Base-by-base conservation (phyloP, 2,888 invertebrate species). In the Athrips mouffetella region DNA sequence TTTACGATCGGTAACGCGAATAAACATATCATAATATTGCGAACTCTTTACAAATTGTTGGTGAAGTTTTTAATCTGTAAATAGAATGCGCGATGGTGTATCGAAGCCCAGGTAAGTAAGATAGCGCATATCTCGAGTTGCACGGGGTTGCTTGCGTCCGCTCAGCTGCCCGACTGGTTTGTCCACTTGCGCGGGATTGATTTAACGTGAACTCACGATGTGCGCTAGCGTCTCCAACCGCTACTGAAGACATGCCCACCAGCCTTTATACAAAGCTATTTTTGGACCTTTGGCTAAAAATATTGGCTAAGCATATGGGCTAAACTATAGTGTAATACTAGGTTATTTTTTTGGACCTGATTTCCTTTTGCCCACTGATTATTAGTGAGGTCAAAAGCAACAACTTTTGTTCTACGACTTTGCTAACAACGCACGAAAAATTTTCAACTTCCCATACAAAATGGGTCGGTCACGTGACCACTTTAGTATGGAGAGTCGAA, bases 111-210 rank as follows among this genome's bases (percentile, higher is more conserved):
- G 23, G 45, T 45, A 18, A 16, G 45, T 45, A 35, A 31, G 45
- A 35, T 39, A 45, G 40, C 23, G 27, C 21, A 37, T 45, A 45
- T 51, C 31, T 49, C 18, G 33, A 33, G 35, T 35, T 47, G 51
- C 49, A 44, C 18, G 35, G 39, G 42, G 40, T 47, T 46, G 70
- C n/a, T n/a, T n/a, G 27, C 70, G 79, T 73, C 73, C 70, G 75
- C 73, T 73, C 85, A 85, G 88, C 86, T 87, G 88, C 85, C 79
- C 65, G 81, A 88, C 88, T 86, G 88, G 88, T 88, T 88, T 86
- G 82, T 81, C 88, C 86, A 86, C 88, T 86, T 82, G 85, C 67
- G 67, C 72, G 73, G 77, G 87, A 87, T 86, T 87, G 86, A 88
- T 87, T 84, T 80, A 85, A 82, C 77, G 74, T 84, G 78, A 82